Base-by-base conservation (phyloP, 2,113 vertebrate species). In the Spermophilus dauricus region DNA sequence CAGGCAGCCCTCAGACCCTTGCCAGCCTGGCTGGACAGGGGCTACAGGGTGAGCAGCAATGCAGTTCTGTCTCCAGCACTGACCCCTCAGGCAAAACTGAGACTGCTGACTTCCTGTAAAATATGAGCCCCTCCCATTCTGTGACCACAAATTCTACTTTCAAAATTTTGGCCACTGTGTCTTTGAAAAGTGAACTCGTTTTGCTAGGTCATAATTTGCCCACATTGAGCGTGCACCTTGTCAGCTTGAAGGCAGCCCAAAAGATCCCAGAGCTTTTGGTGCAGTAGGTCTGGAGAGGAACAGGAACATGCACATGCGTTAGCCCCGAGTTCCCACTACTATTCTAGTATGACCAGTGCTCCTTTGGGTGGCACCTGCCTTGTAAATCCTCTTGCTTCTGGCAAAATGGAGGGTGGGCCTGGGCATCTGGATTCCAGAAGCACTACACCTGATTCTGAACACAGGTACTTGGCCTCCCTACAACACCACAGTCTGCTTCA, bases 331-430 rank as follows among this genome's bases (percentile, higher is more conserved):
- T 53, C 51, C 51, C 14, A 53, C 51, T 16, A 53, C 51, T 53
- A 4, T 17, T 53, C 51, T 58, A 22, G 56, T 6, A 14, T 9
- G 8, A 2, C 0, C 37, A 9, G 5, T 4, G 34, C 45, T 58
- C 58, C 65, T 58, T 34, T 20, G n/a, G 20, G 42, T 0, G 13
- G 48, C 39, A 26, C 34, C 34, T 16, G 5, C 16, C 13, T 17
- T 30, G 10, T 0, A 1, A 10, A 4, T 61, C 26, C 1, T 20
- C 58, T 30, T 34, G 32, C 34, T 8, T 8, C 26, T 39, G 72
- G 28, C 18, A 39, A 17, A 30, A 48, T 5, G 51, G 32, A 45
- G 39, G 72, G 7, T 2, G 4, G 4, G 32, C 32, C 42, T 0
- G 10, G 72, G 86, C 17, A 67, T 32, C 58, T 16, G 5, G 39